A percentile compares a stretch with the other conserved stretches of the same genome.
These are phyloP conservation scores for Epinotia brunnichana DNA, from an alignment of 2,888 invertebrate species.

Conservation along the genomic window DNA sequence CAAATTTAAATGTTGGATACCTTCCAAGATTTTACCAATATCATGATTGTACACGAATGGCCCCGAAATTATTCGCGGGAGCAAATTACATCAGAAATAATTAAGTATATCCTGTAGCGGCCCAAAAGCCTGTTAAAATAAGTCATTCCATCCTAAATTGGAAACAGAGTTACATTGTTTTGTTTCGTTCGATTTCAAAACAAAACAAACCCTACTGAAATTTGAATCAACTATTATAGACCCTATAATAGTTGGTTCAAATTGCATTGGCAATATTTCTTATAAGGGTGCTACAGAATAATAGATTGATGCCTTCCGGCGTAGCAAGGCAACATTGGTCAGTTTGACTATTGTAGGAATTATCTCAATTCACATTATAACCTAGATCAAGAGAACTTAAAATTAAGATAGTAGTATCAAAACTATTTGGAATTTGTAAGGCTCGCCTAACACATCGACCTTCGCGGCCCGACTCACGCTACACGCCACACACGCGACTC, in stretches of 20 bases:
- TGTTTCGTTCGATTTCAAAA: no score
- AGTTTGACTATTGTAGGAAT: conserved; percentile 17
- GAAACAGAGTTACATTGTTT: no score
- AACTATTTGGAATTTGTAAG: conserved; percentile 37
- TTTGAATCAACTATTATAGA: no score
- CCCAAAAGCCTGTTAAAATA: no score
- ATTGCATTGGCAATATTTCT: no score
- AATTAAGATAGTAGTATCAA: conserved; percentile 35
- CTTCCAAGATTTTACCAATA: no score
- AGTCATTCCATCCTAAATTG: no score
- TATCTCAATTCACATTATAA: conserved; percentile 27
- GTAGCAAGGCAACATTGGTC: conserved; percentile 13
- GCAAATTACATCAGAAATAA: not conserved
- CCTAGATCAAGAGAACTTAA: conserved; percentile 30
- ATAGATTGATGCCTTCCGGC: not conserved
- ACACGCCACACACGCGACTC: not conserved
- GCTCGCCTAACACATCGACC: conserved; percentile 44
- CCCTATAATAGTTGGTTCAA: no score
- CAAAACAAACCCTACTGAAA: no score
- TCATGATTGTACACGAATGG: not conserved
- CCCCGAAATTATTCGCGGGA: not conserved
- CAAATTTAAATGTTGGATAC: not conserved
- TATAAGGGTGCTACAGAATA: not conserved
- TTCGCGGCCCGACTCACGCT: conserved; percentile 34
- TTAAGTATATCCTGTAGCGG: no score